A percentile compares a stretch with the other conserved stretches of the same genome.
phyloP scores from a whole-genome alignment of 1,140 invertebrate species.

The Polypedilum vanderplanki region DNA sequence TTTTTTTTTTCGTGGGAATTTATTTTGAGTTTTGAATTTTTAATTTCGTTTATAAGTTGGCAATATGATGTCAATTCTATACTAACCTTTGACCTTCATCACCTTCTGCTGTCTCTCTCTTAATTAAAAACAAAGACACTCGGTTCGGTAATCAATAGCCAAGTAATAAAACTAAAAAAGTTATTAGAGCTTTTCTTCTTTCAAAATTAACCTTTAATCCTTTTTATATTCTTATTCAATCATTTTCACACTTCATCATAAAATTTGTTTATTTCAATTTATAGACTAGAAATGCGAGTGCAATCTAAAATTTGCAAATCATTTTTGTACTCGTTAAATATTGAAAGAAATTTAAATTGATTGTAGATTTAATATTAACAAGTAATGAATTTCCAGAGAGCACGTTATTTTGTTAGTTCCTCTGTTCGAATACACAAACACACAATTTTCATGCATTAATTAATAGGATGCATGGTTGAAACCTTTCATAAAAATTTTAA shows the following conservation, averaged over 20 bases:
- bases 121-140: not conserved
- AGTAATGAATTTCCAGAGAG: no score
- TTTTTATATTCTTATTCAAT: conserved; percentile 38
- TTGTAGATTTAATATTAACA: no score
- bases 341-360: no score
- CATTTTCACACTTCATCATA: conserved; percentile 20
- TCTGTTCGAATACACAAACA: no score
- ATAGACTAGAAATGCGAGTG: no score
- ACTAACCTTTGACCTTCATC: not conserved
- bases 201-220: no score
- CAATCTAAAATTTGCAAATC: no score
- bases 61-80: not conserved
- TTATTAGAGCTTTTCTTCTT: not conserved
- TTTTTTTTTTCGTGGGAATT: not conserved
- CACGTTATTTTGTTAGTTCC: no score
- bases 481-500: no score
- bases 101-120: not conserved
- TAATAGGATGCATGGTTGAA: no score
- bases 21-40: not conserved
- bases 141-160: conserved; percentile 24
- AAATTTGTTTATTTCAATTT: conserved; percentile 19
- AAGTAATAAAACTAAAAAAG: not conserved
- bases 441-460: no score
- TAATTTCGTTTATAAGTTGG: not conserved
- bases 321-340: no score